Evolutionary conservation across 2,888 invertebrate species (phyloP).

Genomic region (Neoitamus cyanurus): DNA sequence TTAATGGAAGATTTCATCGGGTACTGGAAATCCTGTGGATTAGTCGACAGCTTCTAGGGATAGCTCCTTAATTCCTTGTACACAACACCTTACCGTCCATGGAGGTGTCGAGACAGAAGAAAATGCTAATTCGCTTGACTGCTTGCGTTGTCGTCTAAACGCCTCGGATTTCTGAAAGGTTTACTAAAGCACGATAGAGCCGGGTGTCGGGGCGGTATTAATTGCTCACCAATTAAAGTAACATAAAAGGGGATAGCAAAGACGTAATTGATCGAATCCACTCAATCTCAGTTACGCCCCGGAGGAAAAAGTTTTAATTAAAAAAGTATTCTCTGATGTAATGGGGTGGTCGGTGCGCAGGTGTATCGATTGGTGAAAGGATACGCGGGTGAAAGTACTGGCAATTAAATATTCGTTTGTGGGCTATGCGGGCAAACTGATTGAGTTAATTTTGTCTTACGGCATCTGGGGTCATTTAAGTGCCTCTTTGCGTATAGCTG

Average conservation of each 20-base stretch:
- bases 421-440: not conserved
- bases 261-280: slow-evolving; percentile 32
- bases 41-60: not conserved
- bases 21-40: not conserved
- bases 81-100: not conserved
- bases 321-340: not conserved
- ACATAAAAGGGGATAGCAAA: slow-evolving; percentile 20
- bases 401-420: not conserved
- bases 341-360: not conserved
- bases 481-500: not conserved
- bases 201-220: not conserved
- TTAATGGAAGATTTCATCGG: slow-evolving; percentile 12
- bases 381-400: not conserved
- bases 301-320: slow-evolving; percentile 16
- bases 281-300: slow-evolving; percentile 18
- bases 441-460: not conserved
- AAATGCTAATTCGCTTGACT: slow-evolving; percentile 22
- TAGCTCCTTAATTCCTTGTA: slow-evolving; percentile 2
- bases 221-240: slow-evolving; percentile 22
- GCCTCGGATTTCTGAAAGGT: not conserved
- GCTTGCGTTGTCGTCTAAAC: not conserved
- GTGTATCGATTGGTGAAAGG: not conserved
- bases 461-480: not conserved
- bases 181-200: not conserved
- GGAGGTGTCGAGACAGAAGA: slow-evolving; percentile 2